Evolutionary conservation across 2,888 invertebrate genomes (phyloP).

Genomic region (Pterobdella sp.): DNA sequence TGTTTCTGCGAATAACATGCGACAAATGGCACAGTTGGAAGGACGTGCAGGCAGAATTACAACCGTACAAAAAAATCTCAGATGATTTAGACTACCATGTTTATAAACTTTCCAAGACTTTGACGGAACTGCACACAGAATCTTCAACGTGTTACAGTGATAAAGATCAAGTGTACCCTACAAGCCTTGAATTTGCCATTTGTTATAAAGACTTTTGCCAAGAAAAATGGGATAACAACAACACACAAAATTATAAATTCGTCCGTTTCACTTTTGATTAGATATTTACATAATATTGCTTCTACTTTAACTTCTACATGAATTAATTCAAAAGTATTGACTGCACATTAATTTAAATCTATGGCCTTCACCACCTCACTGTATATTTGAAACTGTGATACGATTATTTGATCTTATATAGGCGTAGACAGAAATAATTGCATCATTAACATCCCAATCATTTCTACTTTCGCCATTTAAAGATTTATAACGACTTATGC

Average conservation of each 20-base stretch:
- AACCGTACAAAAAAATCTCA: not conserved
- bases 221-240: conserved; percentile 3
- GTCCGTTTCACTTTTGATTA: too few species aligned
- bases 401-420: too few species aligned
- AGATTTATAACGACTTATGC: too few species aligned
- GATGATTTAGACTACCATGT: not conserved
- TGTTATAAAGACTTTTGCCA: not conserved
- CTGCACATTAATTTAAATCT: too few species aligned
- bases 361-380: too few species aligned
- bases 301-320: too few species aligned
- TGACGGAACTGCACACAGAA: not conserved
- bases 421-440: too few species aligned
- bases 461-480: too few species aligned
- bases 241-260: conserved; percentile 37
- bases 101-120: not conserved
- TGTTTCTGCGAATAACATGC: not conserved
- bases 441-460: too few species aligned
- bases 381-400: too few species aligned
- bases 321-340: too few species aligned
- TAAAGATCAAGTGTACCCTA: not conserved
- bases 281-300: too few species aligned
- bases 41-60: not conserved
- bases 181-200: not conserved
- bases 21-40: not conserved
- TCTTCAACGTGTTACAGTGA: not conserved